These are phyloP conservation scores for Drosophila mimetica DNA, from an alignment of 2,888 invertebrate species.

Conservation along the genomic window DNA sequence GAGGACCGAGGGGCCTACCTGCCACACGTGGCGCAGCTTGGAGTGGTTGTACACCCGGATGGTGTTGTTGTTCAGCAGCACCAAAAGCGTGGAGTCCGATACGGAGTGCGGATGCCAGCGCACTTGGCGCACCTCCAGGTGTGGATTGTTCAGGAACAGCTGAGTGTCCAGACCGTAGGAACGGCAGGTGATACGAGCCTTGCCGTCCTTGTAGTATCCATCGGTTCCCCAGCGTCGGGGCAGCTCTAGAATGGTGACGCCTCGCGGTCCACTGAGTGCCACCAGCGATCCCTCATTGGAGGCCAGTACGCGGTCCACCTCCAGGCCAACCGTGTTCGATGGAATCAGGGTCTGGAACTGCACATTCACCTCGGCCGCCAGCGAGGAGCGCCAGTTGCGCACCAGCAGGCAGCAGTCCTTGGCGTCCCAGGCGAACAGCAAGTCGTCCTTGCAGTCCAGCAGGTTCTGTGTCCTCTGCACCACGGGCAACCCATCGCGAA, in stretches of 20 bases:
- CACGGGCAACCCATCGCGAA: constrained; percentile 85
- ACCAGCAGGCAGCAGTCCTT: constrained; percentile 86
- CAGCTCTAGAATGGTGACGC: constrained; percentile 88
- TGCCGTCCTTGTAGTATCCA: constrained; percentile 88
- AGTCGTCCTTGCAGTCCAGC: constrained; percentile 87
- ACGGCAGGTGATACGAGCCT: constrained; percentile 87
- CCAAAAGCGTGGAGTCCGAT: constrained; percentile 90
- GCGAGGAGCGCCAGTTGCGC: constrained; percentile 85
- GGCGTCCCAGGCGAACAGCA: constrained; percentile 88
- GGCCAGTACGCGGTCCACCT: constrained; percentile 87
- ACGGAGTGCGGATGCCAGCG: constrained; percentile 95
- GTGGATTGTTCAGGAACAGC: constrained; percentile 88
- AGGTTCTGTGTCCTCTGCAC: constrained; percentile 86
- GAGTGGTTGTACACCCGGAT: constrained; percentile 87
- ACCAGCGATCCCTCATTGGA: constrained; percentile 88
- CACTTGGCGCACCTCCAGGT: constrained; percentile 89
- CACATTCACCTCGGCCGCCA: constrained; percentile 71
- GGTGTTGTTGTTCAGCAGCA: constrained; percentile 93
- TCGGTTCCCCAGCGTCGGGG: constrained; percentile 89
- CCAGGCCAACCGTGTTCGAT: constrained; percentile 87
- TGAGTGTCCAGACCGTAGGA: constrained; percentile 88
- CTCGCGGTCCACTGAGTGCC: constrained; percentile 88
- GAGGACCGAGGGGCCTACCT: constrained; percentile 84
- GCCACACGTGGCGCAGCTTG: constrained; percentile 85
- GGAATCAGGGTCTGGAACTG: constrained; percentile 87